Base-by-base conservation (phyloP, 2,113 vertebrate species). In the Charadrius vociferus region DNA sequence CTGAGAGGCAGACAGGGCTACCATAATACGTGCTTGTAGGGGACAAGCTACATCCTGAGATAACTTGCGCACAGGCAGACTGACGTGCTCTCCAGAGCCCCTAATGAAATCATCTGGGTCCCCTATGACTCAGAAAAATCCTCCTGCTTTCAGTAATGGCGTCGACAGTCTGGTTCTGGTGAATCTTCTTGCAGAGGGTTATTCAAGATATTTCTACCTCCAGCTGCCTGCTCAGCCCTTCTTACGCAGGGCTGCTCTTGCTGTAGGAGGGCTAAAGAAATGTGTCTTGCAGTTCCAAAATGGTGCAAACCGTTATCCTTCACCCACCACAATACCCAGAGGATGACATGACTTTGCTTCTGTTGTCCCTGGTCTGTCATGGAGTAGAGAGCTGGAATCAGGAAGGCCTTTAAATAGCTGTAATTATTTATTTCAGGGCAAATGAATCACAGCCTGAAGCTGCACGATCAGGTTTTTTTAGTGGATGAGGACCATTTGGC, bases 361-460 rank as follows among this genome's bases (percentile, higher is more conserved):
- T 93, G 61, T 53, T 82, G 66, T 85, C 58, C 21, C 70, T 80
- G 66, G 39, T 79, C 74, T 91, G 61, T 68, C 53, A 1, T n/a
- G 49, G 58, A 82, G 21, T 32, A 75, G 41, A 67, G 56, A 80
- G 49, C 73, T 87, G 39, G 78, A 87, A 72, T 90, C 58, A 52
- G 36, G 62, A 62, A 72, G 29, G 39, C 49, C 87, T 91, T 93
- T 95, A 96, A 96, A 95, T 96, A 96, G 92, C 78, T 73, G 70
- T 85, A 91, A 90, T 96, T 96, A 85, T 94, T 96, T 97, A 93
- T 95, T 96, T 96, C 89, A 63, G 34, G 81, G 78, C 63, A 89
- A 94, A 74, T 93, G 95, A 96, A 93, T 97, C 93, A 87, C 73
- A 91, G 56, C 78, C 70, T 9, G 3, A 83, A 95, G 70, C 59